These are phyloP conservation scores for Kryptopterus vitreolus DNA, from an alignment of 2,797 vertebrate genomes.

Conservation along the genomic window DNA sequence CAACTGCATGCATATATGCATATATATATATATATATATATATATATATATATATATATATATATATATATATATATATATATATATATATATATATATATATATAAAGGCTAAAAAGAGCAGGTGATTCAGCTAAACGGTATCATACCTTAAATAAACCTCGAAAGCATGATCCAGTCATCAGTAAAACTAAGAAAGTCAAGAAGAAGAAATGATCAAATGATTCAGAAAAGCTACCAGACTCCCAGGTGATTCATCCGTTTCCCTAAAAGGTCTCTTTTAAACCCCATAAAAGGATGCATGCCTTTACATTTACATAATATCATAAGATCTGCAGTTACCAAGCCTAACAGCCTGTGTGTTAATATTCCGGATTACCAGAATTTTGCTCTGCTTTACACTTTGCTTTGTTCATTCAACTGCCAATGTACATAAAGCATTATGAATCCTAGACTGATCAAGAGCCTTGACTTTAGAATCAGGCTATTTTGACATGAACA, in stretches of 20 bases:
- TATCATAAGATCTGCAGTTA: neutral
- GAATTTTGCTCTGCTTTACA: neutral
- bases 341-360: neutral
- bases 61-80: too few species aligned
- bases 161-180: too few species aligned
- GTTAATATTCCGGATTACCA: neutral
- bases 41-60: too few species aligned
- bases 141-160: neutral
- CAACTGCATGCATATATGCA: too few species aligned
- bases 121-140: neutral
- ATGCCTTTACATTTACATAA: neutral
- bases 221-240: too few species aligned
- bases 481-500: neutral
- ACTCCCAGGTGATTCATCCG: neutral
- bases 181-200: neutral
- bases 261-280: neutral
- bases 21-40: too few species aligned
- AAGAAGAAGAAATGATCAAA: neutral
- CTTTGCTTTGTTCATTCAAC: neutral
- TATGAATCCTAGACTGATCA: too few species aligned
- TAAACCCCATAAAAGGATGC: neutral
- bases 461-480: too few species aligned
- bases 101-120: too few species aligned
- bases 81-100: too few species aligned
- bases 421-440: neutral